Evolutionary conservation across 2,888 invertebrate species (phyloP).

Genomic region (Chironomus tentans): DNA sequence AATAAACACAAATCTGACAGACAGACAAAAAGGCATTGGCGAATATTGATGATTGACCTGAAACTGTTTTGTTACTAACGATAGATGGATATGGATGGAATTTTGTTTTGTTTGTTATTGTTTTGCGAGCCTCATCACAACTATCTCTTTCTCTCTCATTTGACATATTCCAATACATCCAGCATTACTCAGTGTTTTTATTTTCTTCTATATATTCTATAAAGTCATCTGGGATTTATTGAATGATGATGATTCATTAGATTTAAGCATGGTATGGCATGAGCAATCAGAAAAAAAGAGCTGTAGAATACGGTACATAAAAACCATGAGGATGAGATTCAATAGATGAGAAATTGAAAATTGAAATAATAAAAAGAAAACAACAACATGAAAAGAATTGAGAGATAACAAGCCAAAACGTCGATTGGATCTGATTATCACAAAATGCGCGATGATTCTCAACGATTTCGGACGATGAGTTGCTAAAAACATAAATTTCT

Average conservation of each 20-base stretch:
- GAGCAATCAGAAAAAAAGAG: background rate
- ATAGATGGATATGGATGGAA: background rate
- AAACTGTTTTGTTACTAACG: background rate
- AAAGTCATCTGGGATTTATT: constrained; percentile 27
- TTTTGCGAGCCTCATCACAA: background rate
- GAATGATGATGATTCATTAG: constrained; percentile 26
- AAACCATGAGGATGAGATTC: background rate
- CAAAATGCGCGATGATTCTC: constrained; percentile 9
- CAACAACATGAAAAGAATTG: background rate
- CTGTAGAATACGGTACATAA: background rate
- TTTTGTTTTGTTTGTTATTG: too few relatives aligned
- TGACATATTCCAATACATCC: background rate
- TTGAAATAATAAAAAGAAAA: background rate
- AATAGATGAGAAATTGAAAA: background rate
- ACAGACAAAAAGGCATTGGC: background rate
- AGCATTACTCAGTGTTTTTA: constrained; percentile 4
- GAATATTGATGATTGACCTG: constrained; percentile 16
- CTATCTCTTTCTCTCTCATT: background rate
- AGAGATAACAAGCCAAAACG: constrained; percentile 1
- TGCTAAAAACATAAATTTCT: background rate
- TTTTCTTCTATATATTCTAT: constrained; percentile 9
- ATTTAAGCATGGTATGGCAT: constrained; percentile 7
- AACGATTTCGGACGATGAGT: constrained; percentile 5
- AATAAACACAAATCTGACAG: too few relatives aligned
- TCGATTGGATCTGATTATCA: constrained; percentile 8